phyloP scores from a whole-genome alignment of 2,113 vertebrate species.

The Gila orcuttii region DNA sequence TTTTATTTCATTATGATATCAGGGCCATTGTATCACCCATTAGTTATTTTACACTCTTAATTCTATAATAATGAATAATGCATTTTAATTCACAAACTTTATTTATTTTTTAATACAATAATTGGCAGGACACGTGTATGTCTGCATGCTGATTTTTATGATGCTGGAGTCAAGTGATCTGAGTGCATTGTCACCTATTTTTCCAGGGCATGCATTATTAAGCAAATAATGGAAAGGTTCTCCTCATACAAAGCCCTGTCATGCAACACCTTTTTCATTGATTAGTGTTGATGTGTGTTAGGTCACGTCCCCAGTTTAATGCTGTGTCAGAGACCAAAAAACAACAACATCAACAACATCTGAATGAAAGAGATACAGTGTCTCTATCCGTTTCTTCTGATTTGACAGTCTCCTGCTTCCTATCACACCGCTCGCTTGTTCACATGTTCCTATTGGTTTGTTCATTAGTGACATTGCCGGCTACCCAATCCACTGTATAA shows the following conservation, averaged over 20 bases:
- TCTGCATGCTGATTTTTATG: not conserved
- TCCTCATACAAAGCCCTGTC: not conserved
- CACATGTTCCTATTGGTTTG: slow-evolving; percentile 61
- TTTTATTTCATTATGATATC: too few relatives aligned
- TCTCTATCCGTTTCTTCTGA: slow-evolving; percentile 64
- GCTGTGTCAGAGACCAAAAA: slow-evolving; percentile 59
- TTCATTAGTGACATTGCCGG: slow-evolving; percentile 72
- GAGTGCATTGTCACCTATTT: slow-evolving; percentile 35
- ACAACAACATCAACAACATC: slow-evolving; percentile 23
- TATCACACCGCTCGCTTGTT: slow-evolving; percentile 50
- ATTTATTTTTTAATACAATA: not conserved
- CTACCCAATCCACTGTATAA: slow-evolving; percentile 75
- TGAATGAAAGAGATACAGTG: slow-evolving; percentile 65
- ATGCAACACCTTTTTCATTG: not conserved
- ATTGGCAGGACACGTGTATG: not conserved
- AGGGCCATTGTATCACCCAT: too few relatives aligned
- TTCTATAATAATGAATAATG: too few relatives aligned
- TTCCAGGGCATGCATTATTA: slow-evolving; percentile 25
- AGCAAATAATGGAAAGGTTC: slow-evolving; percentile 22
- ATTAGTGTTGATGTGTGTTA: slow-evolving; percentile 45
- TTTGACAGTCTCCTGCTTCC: slow-evolving; percentile 67
- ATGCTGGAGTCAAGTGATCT: slow-evolving; percentile 20
- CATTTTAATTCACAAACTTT: too few relatives aligned
- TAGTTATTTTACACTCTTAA: too few relatives aligned
- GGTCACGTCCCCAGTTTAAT: slow-evolving; percentile 40